A percentile compares a stretch with the other conserved stretches of the same genome.
Conservation (phyloP, 2,888 invertebrate species). For the Miltochrista miniata region DNA sequence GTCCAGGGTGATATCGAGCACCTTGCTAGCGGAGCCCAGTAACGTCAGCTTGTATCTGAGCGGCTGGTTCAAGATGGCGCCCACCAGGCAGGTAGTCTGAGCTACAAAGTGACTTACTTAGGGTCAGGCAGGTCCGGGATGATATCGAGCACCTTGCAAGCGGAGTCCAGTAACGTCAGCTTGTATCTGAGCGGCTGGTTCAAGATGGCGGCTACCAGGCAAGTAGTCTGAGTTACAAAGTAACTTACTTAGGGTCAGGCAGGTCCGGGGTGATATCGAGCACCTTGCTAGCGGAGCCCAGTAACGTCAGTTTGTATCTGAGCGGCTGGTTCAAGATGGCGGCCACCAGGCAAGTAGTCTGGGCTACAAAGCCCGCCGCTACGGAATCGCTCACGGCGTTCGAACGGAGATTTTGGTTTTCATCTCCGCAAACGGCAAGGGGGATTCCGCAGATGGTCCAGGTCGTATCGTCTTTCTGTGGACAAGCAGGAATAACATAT, state of each 20-base stretch:
- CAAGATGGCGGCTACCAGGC: constrained; percentile 56
- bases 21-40: constrained; percentile 92
- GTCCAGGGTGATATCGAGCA: constrained; percentile 88
- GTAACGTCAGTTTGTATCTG: constrained; percentile 91
- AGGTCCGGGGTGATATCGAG: constrained; percentile 87
- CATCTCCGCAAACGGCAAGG: constrained; percentile 66
- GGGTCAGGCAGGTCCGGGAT: constrained; percentile 79
- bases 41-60: constrained; percentile 92
- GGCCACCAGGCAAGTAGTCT: constrained; percentile 91
- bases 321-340: constrained; percentile 93
- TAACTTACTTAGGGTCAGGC: constrained; percentile 58
- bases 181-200: constrained; percentile 94
- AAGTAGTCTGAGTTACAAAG: no score
- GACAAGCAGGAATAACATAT: no score
- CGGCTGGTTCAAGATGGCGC: constrained; percentile 92
- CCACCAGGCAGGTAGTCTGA: no score
- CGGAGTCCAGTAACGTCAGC: constrained; percentile 91
- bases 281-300: constrained; percentile 92
- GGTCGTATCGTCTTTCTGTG: constrained; percentile 53
- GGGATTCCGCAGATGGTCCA: constrained; percentile 68
- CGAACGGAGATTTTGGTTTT: constrained; percentile 45
- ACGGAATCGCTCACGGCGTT: constrained; percentile 88
- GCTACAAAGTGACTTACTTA: no score
- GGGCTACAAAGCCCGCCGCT: constrained; percentile 94
- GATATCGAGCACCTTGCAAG: constrained; percentile 91